A percentile compares a stretch with the other conserved stretches of the same genome.
These are phyloP conservation scores for Agonopterix arenella DNA, from an alignment of 2,888 invertebrate genomes.

Conservation along the genomic window DNA sequence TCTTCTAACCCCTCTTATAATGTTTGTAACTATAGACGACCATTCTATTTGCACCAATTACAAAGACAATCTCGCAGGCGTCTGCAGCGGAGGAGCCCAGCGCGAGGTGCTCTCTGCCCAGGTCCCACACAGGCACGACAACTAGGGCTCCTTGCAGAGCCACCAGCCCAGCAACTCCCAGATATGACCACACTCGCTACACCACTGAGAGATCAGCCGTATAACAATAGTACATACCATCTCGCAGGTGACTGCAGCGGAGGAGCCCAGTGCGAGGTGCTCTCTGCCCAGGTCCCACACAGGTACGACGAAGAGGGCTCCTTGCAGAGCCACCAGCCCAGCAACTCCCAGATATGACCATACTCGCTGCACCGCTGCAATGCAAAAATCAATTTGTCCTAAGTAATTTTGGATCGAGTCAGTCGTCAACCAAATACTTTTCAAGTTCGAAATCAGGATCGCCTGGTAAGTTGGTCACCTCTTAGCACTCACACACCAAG, in stretches of 20 bases:
- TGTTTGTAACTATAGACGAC: not conserved
- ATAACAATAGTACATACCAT: constrained; percentile 39
- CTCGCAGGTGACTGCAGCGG: constrained; percentile 54
- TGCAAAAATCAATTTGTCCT: too few relatives aligned
- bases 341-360: constrained; percentile 34
- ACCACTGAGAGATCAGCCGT: constrained; percentile 1
- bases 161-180: constrained; percentile 36
- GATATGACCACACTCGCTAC: constrained; percentile 25
- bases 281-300: constrained; percentile 42
- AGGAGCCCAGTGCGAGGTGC: constrained; percentile 56
- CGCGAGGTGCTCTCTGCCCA: constrained; percentile 46
- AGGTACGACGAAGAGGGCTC: constrained; percentile 38
- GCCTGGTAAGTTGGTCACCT: too few relatives aligned
- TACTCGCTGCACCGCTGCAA: constrained; percentile 11
- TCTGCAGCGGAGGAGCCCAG: constrained; percentile 54
- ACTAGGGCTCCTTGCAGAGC: constrained; percentile 32
- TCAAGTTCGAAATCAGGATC: too few relatives aligned
- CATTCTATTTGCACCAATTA: not conserved
- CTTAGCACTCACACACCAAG: too few relatives aligned
- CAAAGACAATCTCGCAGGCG: constrained; percentile 37
- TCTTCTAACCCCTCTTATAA: too few relatives aligned
- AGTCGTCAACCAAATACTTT: too few relatives aligned
- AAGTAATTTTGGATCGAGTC: too few relatives aligned
- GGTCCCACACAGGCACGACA: constrained; percentile 44
- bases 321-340: constrained; percentile 32